Conservation (phyloP, 2,888 invertebrate genomes). For the Leptinotarsa rubiginosa region DNA sequence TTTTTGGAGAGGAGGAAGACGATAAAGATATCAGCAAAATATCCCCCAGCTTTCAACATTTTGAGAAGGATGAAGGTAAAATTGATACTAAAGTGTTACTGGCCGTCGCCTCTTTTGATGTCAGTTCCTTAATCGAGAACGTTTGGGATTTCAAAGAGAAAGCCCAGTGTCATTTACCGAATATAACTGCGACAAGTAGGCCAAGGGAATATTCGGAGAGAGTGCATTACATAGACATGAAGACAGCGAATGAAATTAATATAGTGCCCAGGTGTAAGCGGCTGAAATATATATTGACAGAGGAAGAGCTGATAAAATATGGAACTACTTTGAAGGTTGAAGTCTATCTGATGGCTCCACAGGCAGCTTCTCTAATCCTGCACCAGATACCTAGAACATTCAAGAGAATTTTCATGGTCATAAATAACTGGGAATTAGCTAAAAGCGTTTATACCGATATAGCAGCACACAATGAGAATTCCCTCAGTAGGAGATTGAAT, state of each 20-base stretch:
- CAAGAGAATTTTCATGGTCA: conserved; percentile 51
- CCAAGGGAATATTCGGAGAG: conserved; percentile 22
- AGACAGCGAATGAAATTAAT: conserved; percentile 46
- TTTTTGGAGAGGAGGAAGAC: conserved; percentile 39
- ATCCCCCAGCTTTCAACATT: conserved; percentile 28
- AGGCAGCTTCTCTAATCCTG: conserved; percentile 46
- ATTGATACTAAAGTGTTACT: conserved; percentile 33
- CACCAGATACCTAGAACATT: conserved; percentile 48
- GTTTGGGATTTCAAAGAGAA: conserved; percentile 70
- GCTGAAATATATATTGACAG: conserved; percentile 20
- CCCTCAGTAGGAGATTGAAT: conserved; percentile 21
- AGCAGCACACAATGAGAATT: conserved; percentile 46
- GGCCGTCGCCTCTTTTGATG: conserved; percentile 49
- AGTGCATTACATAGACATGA: conserved; percentile 14
- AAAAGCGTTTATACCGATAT: conserved; percentile 40
- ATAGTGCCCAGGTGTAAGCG: conserved; percentile 24
- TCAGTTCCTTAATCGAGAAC: conserved; percentile 51
- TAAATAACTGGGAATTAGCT: conserved; percentile 41
- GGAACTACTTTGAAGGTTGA: conserved; percentile 52
- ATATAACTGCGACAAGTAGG: conserved; percentile 63
- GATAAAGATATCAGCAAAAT: conserved; percentile 33
- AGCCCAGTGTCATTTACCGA: conserved; percentile 78
- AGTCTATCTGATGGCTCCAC: conserved; percentile 53
- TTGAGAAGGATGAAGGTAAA: neutral
- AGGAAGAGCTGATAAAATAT: conserved; percentile 42